Conservation (phyloP, 2,113 vertebrate genomes). For the Ceratotherium simum region DNA sequence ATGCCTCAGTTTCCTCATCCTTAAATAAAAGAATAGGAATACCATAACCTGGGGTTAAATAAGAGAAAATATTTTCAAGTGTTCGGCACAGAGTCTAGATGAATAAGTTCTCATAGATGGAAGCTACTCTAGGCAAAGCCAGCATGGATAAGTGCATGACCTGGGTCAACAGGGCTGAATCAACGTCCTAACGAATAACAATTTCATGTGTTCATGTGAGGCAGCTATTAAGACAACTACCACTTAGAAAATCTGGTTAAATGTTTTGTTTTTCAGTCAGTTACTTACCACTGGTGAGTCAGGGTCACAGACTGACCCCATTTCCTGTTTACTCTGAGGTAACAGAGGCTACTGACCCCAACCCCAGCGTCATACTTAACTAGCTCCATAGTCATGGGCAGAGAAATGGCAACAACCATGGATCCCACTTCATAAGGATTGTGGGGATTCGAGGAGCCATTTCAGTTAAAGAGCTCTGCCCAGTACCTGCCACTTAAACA, state of each 20-base stretch:
- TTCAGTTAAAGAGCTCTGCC: not conserved
- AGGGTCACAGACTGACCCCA: not conserved
- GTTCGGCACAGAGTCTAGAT: not conserved
- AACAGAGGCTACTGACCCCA: not conserved
- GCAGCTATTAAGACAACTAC: not conserved
- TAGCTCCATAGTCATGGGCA: too few relatives aligned
- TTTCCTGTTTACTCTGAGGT: not conserved
- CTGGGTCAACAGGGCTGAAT: not conserved
- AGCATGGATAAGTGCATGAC: not conserved
- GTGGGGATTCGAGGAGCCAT: not conserved
- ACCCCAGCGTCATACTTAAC: not conserved
- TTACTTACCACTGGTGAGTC: not conserved
- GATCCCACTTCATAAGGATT: not conserved
- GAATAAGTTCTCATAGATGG: not conserved
- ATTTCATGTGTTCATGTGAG: not conserved
- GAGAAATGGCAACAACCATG: not conserved
- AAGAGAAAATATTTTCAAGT: not conserved
- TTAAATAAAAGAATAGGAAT: not conserved
- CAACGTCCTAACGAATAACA: not conserved
- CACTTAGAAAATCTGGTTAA: not conserved
- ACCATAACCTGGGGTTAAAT: not conserved
- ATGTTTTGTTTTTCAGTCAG: not conserved
- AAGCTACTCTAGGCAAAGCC: not conserved
- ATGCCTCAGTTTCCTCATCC: not conserved
- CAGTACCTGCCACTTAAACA: not conserved